Conservation (phyloP, 2,113 vertebrate genomes). For the Chionis minor region DNA sequence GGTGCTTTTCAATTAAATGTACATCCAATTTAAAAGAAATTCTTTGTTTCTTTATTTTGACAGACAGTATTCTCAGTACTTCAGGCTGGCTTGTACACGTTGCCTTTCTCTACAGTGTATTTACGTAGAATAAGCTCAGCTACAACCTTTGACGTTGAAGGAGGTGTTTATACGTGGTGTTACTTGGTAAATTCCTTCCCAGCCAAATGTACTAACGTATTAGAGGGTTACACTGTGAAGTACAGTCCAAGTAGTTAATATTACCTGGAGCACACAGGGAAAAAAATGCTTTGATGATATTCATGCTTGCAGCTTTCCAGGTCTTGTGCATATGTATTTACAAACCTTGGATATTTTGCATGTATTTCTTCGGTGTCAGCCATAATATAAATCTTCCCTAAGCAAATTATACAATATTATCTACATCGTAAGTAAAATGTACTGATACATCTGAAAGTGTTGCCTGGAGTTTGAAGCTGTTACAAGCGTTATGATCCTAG, state of each 20-base stretch:
- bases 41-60: not conserved
- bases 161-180: not conserved
- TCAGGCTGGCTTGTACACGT: not conserved
- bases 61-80: not conserved
- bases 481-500: constrained; percentile 3
- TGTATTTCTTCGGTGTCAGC: not conserved
- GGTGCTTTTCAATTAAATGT: not conserved
- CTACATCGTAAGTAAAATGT: not conserved
- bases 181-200: not conserved
- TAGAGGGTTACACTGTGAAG: not conserved
- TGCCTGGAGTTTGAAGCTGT: constrained; percentile 11
- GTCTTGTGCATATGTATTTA: not conserved
- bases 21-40: not conserved
- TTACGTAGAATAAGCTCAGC: not conserved
- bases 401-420: constrained; percentile 1
- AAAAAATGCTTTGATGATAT: not conserved
- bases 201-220: not conserved
- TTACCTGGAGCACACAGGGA: not conserved
- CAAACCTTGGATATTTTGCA: not conserved
- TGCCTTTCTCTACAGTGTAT: not conserved
- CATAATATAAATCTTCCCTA: not conserved
- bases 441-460: not conserved
- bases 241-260: not conserved
- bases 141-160: not conserved
- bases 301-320: not conserved